Percentiles rank a stretch among this genome's conserved stretches.
Conservation (phyloP, 2,113 vertebrate genomes). For the Vidua chalybeata region DNA sequence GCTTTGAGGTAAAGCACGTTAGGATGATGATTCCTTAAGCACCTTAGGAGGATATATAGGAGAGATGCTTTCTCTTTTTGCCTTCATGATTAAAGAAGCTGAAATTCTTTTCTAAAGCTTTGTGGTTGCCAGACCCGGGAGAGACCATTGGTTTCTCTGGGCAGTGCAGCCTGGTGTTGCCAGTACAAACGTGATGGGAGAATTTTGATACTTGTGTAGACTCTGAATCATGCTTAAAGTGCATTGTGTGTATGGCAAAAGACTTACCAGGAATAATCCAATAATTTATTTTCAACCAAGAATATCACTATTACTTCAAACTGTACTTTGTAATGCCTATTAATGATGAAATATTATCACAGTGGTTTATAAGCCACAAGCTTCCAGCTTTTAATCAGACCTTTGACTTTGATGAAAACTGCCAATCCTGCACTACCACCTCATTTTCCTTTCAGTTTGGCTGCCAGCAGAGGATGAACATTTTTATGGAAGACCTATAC, state of each 20-base stretch:
- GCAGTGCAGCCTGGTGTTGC: neutral
- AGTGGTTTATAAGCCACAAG: neutral
- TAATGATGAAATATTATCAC: neutral
- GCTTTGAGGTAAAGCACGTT: rapidly evolving
- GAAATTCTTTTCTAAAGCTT: neutral
- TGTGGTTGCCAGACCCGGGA: neutral
- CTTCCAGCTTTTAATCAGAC: neutral
- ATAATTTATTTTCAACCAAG: neutral
- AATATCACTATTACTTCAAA: neutral
- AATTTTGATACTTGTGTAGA: rapidly evolving
- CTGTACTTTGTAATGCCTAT: neutral
- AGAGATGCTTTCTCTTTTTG: neutral
- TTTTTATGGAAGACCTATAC: neutral
- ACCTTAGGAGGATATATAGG: neutral
- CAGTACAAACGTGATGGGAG: rapidly evolving
- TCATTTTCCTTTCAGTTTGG: rapidly evolving
- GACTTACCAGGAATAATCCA: neutral
- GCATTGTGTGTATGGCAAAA: neutral
- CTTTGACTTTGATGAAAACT: neutral
- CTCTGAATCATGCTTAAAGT: neutral
- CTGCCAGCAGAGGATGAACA: neutral
- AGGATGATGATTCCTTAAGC: neutral
- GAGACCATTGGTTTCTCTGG: neutral
- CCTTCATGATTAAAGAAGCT: neutral
- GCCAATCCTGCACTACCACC: too few relatives aligned